These are phyloP conservation scores for Forbesichthys papilliferus DNA, from an alignment of 2,113 vertebrate genomes.

Conservation along the genomic window DNA sequence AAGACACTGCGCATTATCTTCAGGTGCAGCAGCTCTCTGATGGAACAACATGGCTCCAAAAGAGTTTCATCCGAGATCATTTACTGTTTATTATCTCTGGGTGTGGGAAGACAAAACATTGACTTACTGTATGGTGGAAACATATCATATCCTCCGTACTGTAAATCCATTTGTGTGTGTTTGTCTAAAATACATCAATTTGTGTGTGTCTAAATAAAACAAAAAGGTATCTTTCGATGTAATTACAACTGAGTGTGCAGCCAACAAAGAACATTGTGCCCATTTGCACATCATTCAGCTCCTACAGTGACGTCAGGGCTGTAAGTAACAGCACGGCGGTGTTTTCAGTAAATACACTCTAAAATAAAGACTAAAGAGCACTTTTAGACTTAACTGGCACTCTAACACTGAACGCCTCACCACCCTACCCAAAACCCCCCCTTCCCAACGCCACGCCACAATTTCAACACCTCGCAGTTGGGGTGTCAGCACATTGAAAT, in stretches of 20 bases:
- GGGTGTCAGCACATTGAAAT: slow-evolving; percentile 72
- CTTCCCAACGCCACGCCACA: slow-evolving; percentile 44
- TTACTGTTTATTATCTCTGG: slow-evolving; percentile 20
- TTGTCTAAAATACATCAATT: slow-evolving; percentile 55
- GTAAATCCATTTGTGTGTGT: slow-evolving; percentile 50
- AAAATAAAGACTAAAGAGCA: slow-evolving; percentile 57
- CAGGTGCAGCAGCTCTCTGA: background rate
- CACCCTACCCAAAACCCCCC: background rate
- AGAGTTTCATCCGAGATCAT: slow-evolving; percentile 7
- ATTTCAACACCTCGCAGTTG: slow-evolving; percentile 73
- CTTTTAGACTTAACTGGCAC: slow-evolving; percentile 15
- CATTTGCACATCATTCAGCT: slow-evolving; percentile 65
- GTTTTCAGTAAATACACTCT: slow-evolving; percentile 63
- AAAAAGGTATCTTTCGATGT: slow-evolving; percentile 34
- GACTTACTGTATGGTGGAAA: slow-evolving; percentile 15
- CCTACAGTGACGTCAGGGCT: slow-evolving; percentile 56
- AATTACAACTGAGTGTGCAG: slow-evolving; percentile 53
- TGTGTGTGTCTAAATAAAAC: slow-evolving; percentile 53
- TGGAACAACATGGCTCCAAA: background rate
- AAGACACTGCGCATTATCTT: slow-evolving; percentile 17
- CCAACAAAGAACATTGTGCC: slow-evolving; percentile 62
- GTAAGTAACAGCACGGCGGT: slow-evolving; percentile 49
- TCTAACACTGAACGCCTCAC: too few relatives aligned
- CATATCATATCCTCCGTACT: slow-evolving; percentile 39
- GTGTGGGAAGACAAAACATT: background rate